phyloP scores from a whole-genome alignment of 2,888 invertebrate species.

The Meiosimyza decipiens region DNA sequence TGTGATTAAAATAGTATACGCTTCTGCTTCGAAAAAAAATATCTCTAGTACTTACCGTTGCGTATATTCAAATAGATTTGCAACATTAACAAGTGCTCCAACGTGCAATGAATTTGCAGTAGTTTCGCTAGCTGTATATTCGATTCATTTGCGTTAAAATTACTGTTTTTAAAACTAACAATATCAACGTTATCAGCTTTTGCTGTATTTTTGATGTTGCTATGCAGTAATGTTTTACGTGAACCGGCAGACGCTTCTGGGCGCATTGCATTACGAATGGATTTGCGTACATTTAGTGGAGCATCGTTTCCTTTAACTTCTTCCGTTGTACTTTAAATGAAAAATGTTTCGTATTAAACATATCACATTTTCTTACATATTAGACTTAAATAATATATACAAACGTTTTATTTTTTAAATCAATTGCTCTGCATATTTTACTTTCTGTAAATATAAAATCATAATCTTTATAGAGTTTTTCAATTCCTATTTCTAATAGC shows the following conservation, averaged over 20 bases:
- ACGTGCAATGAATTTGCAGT: constrained; percentile 61
- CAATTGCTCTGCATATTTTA: constrained; percentile 60
- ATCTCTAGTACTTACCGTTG: constrained; percentile 49
- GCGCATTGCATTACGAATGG: constrained; percentile 59
- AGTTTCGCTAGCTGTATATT: constrained; percentile 57
- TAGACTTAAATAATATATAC: not conserved
- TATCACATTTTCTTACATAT: not conserved
- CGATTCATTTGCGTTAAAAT: constrained; percentile 56
- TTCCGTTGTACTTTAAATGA: constrained; percentile 30
- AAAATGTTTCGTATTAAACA: not conserved
- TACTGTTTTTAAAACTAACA: constrained; percentile 62
- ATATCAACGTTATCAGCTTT: constrained; percentile 50
- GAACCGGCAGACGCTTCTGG: constrained; percentile 46
- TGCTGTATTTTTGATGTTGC: constrained; percentile 43
- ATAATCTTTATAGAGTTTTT: constrained; percentile 65
- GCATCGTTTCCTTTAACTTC: constrained; percentile 43
- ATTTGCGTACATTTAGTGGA: constrained; percentile 59
- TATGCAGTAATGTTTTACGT: constrained; percentile 61
- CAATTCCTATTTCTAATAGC: constrained; percentile 66
- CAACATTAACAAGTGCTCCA: constrained; percentile 64
- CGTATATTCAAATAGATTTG: constrained; percentile 62
- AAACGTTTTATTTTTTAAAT: constrained; percentile 51
- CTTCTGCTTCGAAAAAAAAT: not conserved
- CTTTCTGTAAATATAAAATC: constrained; percentile 64
- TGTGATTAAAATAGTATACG: not conserved